These are phyloP conservation scores for Hippotragus niger DNA, from an alignment of 2,113 vertebrate species.

Conservation along the genomic window DNA sequence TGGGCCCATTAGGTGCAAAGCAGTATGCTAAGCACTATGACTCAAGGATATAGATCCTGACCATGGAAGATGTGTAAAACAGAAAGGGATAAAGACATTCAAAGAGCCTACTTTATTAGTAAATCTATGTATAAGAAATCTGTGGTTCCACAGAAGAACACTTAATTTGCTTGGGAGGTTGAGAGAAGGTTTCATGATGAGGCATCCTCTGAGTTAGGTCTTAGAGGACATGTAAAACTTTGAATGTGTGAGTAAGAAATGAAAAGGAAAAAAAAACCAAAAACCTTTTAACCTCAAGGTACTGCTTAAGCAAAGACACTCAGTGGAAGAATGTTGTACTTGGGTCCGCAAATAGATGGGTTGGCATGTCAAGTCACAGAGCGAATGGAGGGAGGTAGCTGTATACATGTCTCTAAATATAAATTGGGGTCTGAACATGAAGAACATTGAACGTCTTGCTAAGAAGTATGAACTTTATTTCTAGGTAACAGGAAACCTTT, in stretches of 20 bases:
- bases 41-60: background rate
- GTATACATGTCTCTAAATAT: background rate
- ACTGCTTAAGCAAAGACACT: background rate
- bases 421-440: background rate
- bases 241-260: background rate
- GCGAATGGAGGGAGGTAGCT: background rate
- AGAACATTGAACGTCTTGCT: background rate
- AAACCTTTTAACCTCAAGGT: background rate
- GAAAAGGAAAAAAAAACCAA: background rate
- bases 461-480: background rate
- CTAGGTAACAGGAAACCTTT: background rate
- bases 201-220: background rate
- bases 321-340: background rate
- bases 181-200: background rate
- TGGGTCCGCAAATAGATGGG: background rate
- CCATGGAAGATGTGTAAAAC: background rate
- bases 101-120: background rate
- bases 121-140: background rate
- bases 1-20: background rate
- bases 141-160: background rate
- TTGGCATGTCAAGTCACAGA: background rate
- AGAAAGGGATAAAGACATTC: background rate
- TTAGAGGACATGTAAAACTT: background rate
- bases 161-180: background rate
- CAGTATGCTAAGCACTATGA: background rate